phyloP scores from a whole-genome alignment of 2,888 invertebrate species.

The Steinernema carpocapsae region DNA sequence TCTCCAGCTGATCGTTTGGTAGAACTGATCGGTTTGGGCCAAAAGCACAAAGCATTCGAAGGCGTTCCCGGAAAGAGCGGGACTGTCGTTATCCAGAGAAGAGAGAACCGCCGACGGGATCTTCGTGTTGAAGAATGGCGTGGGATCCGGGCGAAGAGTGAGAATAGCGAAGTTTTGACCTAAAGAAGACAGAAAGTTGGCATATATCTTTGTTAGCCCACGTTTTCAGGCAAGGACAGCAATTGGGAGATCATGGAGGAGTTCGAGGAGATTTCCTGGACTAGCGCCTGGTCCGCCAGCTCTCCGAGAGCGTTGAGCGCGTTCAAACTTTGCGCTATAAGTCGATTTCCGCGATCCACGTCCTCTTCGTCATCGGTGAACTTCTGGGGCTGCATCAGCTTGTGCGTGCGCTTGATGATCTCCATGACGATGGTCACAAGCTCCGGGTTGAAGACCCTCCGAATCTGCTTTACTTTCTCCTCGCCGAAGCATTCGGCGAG shows the following conservation, averaged over 20 bases:
- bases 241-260: background rate
- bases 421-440: conserved; percentile 43
- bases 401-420: conserved; percentile 45
- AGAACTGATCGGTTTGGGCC: conserved; percentile 41
- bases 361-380: conserved; percentile 46
- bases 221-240: background rate
- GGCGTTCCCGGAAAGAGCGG: conserved; percentile 43
- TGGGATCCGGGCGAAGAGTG: conserved; percentile 35
- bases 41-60: conserved; percentile 48
- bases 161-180: conserved; percentile 42
- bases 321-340: conserved; percentile 44
- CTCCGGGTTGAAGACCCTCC: conserved; percentile 41
- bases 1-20: conserved; percentile 47
- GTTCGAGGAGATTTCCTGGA: background rate
- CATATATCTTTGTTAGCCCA: background rate
- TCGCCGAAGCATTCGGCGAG: conserved; percentile 52
- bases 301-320: conserved; percentile 17
- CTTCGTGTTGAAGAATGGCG: conserved; percentile 35
- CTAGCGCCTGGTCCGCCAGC: background rate
- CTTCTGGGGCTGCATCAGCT: conserved; percentile 49
- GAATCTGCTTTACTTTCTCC: conserved; percentile 45
- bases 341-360: conserved; percentile 43
- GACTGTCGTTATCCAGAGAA: conserved; percentile 40
- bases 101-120: conserved; percentile 42
- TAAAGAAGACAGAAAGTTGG: conserved; percentile 11